phyloP scores from a whole-genome alignment of 2,888 invertebrate species.

The Neoascia interrupta region DNA sequence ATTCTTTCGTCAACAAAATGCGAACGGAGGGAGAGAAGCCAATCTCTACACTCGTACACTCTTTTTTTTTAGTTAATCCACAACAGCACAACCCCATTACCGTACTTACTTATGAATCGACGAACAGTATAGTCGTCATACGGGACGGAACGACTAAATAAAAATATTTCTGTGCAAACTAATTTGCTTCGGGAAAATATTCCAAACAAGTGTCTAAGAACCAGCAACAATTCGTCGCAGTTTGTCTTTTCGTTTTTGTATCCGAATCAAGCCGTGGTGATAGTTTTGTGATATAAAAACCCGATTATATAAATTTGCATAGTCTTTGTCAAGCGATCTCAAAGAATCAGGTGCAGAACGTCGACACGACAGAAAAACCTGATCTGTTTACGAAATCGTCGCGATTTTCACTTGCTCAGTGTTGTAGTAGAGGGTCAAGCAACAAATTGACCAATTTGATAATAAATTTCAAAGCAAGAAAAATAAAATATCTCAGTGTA shows the following conservation, averaged over 20 bases:
- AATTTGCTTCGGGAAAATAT: slow-evolving; percentile 10
- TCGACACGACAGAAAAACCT: slow-evolving; percentile 6
- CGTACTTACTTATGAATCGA: slow-evolving; percentile 43
- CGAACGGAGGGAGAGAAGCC: slow-evolving; percentile 21
- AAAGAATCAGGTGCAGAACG: not conserved
- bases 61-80: slow-evolving; percentile 17
- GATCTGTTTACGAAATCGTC: slow-evolving; percentile 37
- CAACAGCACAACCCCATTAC: slow-evolving; percentile 46
- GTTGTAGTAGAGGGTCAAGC: slow-evolving; percentile 21
- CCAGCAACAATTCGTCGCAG: not conserved
- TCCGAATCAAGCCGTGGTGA: too few species aligned
- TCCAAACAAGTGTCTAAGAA: slow-evolving; percentile 5
- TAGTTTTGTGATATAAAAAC: slow-evolving; percentile 28
- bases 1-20: slow-evolving; percentile 46
- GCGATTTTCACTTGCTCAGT: slow-evolving; percentile 14
- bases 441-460: slow-evolving; percentile 23
- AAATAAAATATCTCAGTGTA: slow-evolving; percentile 21
- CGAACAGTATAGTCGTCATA: slow-evolving; percentile 42
- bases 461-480: slow-evolving; percentile 1
- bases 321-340: slow-evolving; percentile 28
- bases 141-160: slow-evolving; percentile 21
- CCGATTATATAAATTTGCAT: slow-evolving; percentile 25
- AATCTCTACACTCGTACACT: slow-evolving; percentile 37
- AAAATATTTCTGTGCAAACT: slow-evolving; percentile 23
- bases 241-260: too few species aligned